Evolutionary conservation across 2,113 vertebrate genomes (phyloP).

Genomic region (Atlantisia rogersi): DNA sequence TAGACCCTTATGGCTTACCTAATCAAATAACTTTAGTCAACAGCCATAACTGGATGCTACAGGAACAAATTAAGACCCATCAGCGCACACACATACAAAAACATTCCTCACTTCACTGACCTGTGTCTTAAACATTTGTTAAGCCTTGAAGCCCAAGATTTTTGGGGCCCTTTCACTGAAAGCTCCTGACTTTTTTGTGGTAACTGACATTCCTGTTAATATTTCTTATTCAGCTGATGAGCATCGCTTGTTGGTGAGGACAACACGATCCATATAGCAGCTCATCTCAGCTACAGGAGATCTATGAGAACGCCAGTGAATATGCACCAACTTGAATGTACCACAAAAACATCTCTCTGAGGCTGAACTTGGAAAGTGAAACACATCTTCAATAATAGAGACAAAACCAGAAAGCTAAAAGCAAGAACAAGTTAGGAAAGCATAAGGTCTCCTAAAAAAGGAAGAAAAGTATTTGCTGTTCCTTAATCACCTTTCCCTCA

Average conservation of each 20-base stretch:
- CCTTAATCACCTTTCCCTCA: not conserved
- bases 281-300: not conserved
- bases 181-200: not conserved
- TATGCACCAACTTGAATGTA: not conserved
- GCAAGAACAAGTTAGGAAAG: not conserved
- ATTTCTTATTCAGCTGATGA: not conserved
- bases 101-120: not conserved
- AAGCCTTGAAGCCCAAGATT: not conserved
- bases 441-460: not conserved
- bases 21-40: conserved; percentile 6
- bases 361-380: not conserved
- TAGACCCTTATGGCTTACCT: not conserved
- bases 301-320: not conserved
- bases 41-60: not conserved
- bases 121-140: not conserved
- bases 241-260: not conserved
- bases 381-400: not conserved
- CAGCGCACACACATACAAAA: not conserved
- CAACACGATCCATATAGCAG: not conserved
- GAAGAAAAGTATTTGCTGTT: not conserved
- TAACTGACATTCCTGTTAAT: not conserved
- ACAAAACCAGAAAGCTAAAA: conserved; percentile 2
- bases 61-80: not conserved
- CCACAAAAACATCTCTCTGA: not conserved
- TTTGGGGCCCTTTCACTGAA: not conserved